Percentiles rank a stretch among this genome's conserved stretches.
Evolutionary conservation across 2,888 invertebrate genomes (phyloP).

Genomic region (Mesodorylaimus sp.): DNA sequence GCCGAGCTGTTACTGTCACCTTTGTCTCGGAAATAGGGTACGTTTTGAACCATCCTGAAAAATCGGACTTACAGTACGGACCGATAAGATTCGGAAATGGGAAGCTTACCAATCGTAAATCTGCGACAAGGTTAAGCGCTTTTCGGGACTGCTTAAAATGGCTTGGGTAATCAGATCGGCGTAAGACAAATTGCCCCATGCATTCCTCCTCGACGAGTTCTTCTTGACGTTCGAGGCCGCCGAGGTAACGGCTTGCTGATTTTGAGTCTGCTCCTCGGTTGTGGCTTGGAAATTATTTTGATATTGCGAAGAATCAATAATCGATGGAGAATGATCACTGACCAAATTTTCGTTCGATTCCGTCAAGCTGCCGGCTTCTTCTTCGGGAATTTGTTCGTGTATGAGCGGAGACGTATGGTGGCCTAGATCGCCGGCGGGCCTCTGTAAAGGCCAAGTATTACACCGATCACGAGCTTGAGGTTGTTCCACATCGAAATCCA

Average conservation of each 20-base stretch:
- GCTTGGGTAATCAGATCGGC: conserved; percentile 99
- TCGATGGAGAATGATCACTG: no score
- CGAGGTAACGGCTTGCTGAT: not conserved
- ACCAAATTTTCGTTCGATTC: no score
- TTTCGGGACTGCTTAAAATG: conserved; percentile 82
- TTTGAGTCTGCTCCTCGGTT: no score
- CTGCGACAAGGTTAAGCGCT: conserved; percentile 84
- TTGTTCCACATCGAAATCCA: no score
- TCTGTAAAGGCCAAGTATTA: conserved; percentile 90
- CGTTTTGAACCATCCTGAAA: conserved; percentile 99
- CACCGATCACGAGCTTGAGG: conserved; percentile 44
- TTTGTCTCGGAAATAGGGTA: conserved; percentile 98
- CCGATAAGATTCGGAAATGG: no score
- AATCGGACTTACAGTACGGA: no score
- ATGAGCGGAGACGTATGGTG: conserved; percentile 17
- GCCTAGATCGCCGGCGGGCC: conserved; percentile 40
- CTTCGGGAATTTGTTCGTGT: conserved; percentile 25
- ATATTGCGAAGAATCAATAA: no score
- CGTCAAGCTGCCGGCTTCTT: conserved; percentile 55
- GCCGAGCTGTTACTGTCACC: conserved; percentile 98
- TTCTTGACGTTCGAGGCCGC: conserved; percentile 45
- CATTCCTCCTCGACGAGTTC: conserved; percentile 79
- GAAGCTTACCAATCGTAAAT: conserved; percentile 99
- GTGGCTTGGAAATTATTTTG: no score
- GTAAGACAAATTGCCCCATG: conserved; percentile 93